A percentile compares a stretch with the other conserved stretches of the same genome.
These are phyloP conservation scores for Clarias macrocephalus DNA, from an alignment of 2,113 vertebrate species.

Conservation along the genomic window DNA sequence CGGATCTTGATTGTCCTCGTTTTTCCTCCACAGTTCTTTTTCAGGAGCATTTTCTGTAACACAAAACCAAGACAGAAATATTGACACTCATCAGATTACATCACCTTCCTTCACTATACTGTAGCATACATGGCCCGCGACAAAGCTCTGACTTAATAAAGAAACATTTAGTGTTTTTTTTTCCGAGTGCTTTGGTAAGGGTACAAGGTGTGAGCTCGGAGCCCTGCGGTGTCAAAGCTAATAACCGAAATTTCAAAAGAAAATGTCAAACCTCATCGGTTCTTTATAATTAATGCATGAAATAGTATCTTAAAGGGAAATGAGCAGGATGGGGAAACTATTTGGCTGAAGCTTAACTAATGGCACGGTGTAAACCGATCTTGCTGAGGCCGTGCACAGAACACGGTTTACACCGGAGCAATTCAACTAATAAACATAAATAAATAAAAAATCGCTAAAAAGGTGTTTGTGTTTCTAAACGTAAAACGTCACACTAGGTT, in stretches of 20 bases:
- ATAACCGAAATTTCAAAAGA: background rate
- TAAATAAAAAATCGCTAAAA: background rate
- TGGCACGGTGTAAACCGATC: background rate
- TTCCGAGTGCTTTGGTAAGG: background rate
- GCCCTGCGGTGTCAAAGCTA: background rate
- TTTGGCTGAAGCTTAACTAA: background rate
- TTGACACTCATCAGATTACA: conserved; percentile 24
- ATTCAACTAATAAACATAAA: background rate
- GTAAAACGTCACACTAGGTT: background rate
- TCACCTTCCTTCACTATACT: background rate
- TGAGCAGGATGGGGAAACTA: background rate
- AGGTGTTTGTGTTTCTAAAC: background rate
- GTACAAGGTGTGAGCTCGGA: background rate
- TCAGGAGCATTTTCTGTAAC: conserved; percentile 87
- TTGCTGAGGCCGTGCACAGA: background rate
- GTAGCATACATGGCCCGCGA: background rate
- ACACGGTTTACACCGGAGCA: background rate
- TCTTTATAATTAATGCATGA: background rate
- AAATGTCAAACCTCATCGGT: background rate
- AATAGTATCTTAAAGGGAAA: background rate
- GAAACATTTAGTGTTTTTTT: conserved; percentile 2
- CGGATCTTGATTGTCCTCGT: conserved; percentile 84
- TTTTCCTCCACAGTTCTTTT: conserved; percentile 85
- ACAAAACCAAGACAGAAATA: conserved; percentile 64
- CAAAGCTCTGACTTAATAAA: background rate